phyloP scores from a whole-genome alignment of 2,113 vertebrate genomes.

The Nipponia nippon region DNA sequence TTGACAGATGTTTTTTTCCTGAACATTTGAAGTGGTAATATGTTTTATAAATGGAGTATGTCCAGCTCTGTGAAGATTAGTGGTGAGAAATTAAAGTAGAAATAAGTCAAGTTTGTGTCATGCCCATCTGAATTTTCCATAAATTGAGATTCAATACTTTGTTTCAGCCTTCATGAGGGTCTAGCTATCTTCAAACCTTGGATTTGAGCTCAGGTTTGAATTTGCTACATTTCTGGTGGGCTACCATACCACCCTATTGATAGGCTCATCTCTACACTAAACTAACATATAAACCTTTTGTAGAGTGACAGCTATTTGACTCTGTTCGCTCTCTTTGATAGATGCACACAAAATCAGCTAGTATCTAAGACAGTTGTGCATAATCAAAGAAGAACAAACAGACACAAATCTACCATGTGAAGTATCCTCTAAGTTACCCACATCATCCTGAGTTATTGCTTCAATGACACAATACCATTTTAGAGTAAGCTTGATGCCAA shows the following conservation, averaged over 20 bases:
- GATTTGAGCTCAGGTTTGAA: neutral
- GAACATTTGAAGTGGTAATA: neutral
- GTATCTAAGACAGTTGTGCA: neutral
- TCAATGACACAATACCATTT: neutral
- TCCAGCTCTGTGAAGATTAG: neutral
- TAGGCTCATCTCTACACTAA: neutral
- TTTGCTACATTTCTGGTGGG: neutral
- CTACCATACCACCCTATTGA: neutral
- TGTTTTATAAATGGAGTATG: neutral
- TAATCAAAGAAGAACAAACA: neutral
- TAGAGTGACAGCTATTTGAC: neutral
- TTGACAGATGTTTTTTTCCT: neutral
- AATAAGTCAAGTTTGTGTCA: neutral
- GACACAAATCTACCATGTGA: neutral
- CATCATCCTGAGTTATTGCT: neutral
- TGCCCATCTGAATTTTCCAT: neutral
- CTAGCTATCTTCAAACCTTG: neutral
- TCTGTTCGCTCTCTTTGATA: neutral
- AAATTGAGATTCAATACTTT: neutral
- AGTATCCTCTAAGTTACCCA: neutral
- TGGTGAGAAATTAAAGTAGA: neutral
- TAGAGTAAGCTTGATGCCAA: neutral
- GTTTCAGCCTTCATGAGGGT: neutral
- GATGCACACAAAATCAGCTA: neutral
- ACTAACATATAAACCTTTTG: neutral